Evolutionary conservation across 1,140 invertebrate species (phyloP), one percentile per base, ranked within the genome.

Genomic region (Diprion similis): DNA sequence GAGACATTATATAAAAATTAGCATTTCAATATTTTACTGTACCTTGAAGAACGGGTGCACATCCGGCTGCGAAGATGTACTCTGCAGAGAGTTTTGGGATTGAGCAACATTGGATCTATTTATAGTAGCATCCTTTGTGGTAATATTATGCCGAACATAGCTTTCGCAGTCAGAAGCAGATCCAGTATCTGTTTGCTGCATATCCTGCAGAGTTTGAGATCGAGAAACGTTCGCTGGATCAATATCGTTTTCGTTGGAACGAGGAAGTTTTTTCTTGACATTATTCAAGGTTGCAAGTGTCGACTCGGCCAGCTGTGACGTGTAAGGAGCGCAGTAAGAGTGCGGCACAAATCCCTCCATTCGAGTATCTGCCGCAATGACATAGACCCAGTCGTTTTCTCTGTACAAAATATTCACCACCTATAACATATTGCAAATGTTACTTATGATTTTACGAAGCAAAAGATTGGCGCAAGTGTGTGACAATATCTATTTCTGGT

Each of bases 341-440:
- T 97, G 94, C 10, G 97, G 97, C 78, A 98, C 97, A 81, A 98
- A 99, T 1, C 97, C 97, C 88, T 98, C 96, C 84, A 95, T 92
- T 71, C 95, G 89, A 46, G 94, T 95, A 74, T 96, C 94, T 68
- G 96, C 94, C 1, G 95, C 93, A 83, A 98, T 97, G 0, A 98
- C 96, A 89, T 98, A 98, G 1, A 97, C 95, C 97, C 97, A 98
- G 82, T 98, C 97, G 84, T 98, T 98, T 85, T 98, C 97, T 79
- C 96, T 90, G 85, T 98, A 98, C 71, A 98, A 86, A 71, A 98
- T 93, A 88, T 97, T 97, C 0, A 98, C 96, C 79, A 97, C 92
- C 90, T 95, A 84, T 15, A 86, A 85, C 75, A 76, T 75, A 71
- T 37, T 37, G 68, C 82, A 72, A 74, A 73, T 47, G 45, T 15